Evolutionary conservation across 2,888 invertebrate genomes (phyloP).

Genomic region (Trileptium ribeirensis): DNA sequence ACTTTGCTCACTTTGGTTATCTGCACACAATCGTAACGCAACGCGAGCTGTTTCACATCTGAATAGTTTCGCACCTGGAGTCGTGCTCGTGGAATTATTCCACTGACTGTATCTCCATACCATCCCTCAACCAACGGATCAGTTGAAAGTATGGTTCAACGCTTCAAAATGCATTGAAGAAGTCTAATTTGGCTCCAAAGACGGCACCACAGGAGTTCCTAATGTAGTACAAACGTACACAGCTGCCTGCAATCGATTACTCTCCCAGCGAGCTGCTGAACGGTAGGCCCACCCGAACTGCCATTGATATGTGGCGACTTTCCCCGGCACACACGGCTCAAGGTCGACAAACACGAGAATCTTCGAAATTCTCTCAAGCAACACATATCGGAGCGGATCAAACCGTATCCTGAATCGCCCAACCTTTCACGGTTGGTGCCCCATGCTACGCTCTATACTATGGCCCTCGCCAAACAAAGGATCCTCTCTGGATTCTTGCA

Average conservation of each 20-base stretch:
- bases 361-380: not conserved
- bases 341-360: constrained; percentile 20
- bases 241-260: constrained; percentile 1
- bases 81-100: not conserved
- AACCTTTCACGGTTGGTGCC: not conserved
- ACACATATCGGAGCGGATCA: too few relatives aligned
- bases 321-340: constrained; percentile 22
- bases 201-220: constrained; percentile 27
- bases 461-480: constrained; percentile 23
- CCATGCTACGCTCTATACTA: constrained; percentile 11
- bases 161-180: constrained; percentile 33
- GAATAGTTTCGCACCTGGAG: not conserved
- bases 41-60: constrained; percentile 33
- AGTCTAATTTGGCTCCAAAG: constrained; percentile 26
- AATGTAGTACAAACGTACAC: constrained; percentile 19
- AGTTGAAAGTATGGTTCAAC: constrained; percentile 27
- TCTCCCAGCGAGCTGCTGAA: constrained; percentile 26
- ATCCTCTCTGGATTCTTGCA: constrained; percentile 21
- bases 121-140: constrained; percentile 34
- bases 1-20: constrained; percentile 35
- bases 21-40: constrained; percentile 36
- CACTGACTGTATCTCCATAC: constrained; percentile 34
- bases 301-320: not conserved
- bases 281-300: constrained; percentile 20
- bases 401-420: not conserved